A percentile compares a stretch with the other conserved stretches of the same genome.
Conservation (phyloP, 2,797 vertebrate species). For the Macropodus opercularis region DNA sequence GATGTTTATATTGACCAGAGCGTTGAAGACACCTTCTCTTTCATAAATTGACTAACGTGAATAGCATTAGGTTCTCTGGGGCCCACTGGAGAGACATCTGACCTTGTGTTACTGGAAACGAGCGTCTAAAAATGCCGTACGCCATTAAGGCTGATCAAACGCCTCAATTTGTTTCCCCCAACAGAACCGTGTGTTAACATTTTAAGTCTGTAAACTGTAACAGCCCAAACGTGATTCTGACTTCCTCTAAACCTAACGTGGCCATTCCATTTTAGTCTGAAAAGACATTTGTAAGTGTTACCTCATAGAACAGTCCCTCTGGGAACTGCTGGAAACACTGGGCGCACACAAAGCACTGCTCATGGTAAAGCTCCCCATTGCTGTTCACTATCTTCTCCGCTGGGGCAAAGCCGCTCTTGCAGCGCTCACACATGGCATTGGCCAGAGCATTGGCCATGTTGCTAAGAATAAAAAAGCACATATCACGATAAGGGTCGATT, state of each 20-base stretch:
- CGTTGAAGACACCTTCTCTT: conserved; percentile 9
- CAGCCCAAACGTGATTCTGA: conserved; percentile 5
- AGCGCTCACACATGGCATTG: conserved; percentile 95
- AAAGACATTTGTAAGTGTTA: conserved; percentile 48
- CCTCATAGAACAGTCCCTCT: conserved; percentile 98
- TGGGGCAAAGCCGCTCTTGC: conserved; percentile 90
- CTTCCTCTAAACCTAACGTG: neutral
- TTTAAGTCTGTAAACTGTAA: conserved; percentile 3
- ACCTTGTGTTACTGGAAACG: conserved; percentile 50
- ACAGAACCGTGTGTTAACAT: conserved; percentile 13
- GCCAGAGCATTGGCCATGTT: conserved; percentile 97
- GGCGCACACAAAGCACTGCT: conserved; percentile 97
- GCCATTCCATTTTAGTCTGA: neutral
- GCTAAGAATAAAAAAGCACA: conserved; percentile 72
- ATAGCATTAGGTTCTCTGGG: conserved; percentile 15
- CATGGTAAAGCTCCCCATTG: conserved; percentile 95
- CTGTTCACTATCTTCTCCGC: conserved; percentile 98
- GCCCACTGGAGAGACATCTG: conserved; percentile 20
- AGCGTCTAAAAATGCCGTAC: conserved; percentile 29
- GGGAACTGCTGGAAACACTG: conserved; percentile 99
- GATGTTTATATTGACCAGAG: conserved; percentile 33
- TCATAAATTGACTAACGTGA: conserved; percentile 13
- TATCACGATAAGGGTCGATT: neutral
- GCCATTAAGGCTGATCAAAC: conserved; percentile 25
- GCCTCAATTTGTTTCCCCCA: conserved; percentile 36